Conservation (phyloP, 2,888 invertebrate genomes). For the Drosophila tripunctata region DNA sequence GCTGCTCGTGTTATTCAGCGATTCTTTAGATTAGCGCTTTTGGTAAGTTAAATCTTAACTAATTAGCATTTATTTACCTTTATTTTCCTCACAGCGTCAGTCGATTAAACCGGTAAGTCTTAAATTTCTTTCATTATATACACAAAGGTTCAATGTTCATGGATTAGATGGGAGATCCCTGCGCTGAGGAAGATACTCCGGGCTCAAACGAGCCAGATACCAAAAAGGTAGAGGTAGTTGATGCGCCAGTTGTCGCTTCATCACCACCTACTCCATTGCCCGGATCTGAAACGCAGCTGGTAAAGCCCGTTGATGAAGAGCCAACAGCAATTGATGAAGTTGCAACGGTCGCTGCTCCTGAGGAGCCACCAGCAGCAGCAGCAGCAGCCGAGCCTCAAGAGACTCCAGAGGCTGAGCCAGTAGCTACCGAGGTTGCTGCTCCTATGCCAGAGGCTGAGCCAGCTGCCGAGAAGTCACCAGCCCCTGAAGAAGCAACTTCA, state of each 20-base stretch:
- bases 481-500: background rate
- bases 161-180: conserved; percentile 34
- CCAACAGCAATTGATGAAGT: background rate
- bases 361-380: conserved; percentile 10
- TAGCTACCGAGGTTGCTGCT: conserved; percentile 3
- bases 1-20: conserved; percentile 62
- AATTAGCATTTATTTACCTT: background rate
- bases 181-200: conserved; percentile 34
- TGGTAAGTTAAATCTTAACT: conserved; percentile 28
- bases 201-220: background rate
- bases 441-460: too few relatives aligned
- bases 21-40: conserved; percentile 54
- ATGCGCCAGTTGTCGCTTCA: background rate
- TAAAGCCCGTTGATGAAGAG: background rate
- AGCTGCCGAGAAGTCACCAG: background rate
- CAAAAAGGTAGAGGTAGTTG: background rate
- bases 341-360: background rate
- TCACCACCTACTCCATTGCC: background rate
- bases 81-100: conserved; percentile 23
- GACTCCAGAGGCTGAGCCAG: background rate
- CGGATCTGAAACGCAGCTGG: background rate
- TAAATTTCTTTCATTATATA: background rate
- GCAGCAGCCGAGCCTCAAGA: background rate
- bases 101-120: conserved; percentile 41
- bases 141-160: background rate